These are phyloP conservation scores for Hetaerina titia DNA, from an alignment of 2,888 invertebrate genomes.

Conservation along the genomic window DNA sequence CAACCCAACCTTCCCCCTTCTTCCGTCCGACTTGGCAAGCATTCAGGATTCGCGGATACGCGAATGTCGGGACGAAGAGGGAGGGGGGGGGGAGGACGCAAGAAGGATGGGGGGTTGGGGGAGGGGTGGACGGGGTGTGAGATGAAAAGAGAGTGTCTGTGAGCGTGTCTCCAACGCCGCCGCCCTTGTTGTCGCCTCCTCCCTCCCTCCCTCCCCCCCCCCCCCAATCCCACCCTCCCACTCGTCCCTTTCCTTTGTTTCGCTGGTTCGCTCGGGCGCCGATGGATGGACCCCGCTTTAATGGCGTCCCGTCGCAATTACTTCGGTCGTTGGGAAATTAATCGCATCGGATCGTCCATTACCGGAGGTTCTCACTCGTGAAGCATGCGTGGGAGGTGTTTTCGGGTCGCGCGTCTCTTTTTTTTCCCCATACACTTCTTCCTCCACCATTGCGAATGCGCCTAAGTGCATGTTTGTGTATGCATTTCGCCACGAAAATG, in stretches of 20 bases:
- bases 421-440: background rate
- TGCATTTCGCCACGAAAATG: no score
- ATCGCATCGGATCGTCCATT: background rate
- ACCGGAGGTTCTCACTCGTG: background rate
- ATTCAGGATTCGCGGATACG: constrained; percentile 11
- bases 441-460: no score
- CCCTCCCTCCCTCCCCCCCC: background rate
- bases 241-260: background rate
- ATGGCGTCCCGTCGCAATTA: constrained; percentile 26
- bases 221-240: background rate
- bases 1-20: background rate
- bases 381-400: background rate
- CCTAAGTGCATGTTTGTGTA: no score
- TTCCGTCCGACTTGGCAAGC: constrained; percentile 12
- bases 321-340: constrained; percentile 15
- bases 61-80: background rate
- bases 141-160: background rate
- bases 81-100: background rate
- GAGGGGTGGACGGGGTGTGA: background rate
- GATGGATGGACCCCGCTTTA: background rate
- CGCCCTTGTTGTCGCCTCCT: background rate
- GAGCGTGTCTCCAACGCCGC: background rate
- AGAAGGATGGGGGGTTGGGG: background rate
- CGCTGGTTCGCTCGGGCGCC: background rate
- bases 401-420: no score